Conservation (phyloP, 2,888 invertebrate species). For the Stenodera caucasica region DNA sequence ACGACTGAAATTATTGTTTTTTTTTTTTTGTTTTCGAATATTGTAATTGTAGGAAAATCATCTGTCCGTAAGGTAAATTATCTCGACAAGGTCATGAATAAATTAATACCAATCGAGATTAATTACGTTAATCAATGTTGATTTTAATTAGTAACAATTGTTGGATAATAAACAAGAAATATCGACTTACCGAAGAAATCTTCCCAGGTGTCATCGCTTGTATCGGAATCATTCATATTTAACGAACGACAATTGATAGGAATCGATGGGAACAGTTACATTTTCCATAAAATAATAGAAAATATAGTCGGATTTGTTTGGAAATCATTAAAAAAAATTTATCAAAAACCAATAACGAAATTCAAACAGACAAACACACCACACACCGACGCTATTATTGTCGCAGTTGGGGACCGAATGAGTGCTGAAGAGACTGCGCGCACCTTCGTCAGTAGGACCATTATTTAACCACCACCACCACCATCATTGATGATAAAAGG, state of each 20-base stretch:
- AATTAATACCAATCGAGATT: neutral
- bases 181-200: conserved; percentile 51
- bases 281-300: conserved; percentile 16
- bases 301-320: conserved; percentile 9
- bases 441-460: conserved; percentile 9
- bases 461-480: neutral
- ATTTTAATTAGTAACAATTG: neutral
- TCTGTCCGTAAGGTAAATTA: neutral
- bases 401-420: conserved; percentile 17
- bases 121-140: neutral
- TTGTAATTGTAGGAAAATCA: neutral
- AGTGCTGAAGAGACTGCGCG: conserved; percentile 18
- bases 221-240: conserved; percentile 49
- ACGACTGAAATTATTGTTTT: neutral
- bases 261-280: conserved; percentile 21
- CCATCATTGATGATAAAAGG: no score
- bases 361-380: neutral
- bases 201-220: conserved; percentile 53
- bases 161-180: neutral
- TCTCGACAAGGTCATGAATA: neutral
- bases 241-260: conserved; percentile 18
- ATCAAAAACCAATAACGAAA: neutral
- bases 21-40: neutral
- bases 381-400: conserved; percentile 5
- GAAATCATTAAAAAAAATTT: neutral